Base-by-base conservation (phyloP, 2,797 vertebrate genomes). In the Pangasius sanitwongsei region DNA sequence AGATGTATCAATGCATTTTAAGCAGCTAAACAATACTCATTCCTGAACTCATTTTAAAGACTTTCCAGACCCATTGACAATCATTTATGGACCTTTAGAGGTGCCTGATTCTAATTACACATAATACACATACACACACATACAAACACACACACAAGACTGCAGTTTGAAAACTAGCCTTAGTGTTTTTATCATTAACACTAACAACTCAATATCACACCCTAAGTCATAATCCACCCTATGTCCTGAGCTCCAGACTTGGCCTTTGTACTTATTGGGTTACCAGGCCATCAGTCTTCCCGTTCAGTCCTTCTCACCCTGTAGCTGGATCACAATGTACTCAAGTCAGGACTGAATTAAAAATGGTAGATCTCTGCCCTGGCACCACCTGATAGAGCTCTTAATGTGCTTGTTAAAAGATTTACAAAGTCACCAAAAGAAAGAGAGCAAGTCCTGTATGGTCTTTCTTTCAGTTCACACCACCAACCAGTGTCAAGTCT, bases 191-290 rank as follows among this genome's bases (percentile, higher is more conserved):
- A 2, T 31, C 61, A 77, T 63, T 84, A 84, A 80, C 1, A 15
- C 16, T n/a, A 28, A 57, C n/a, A 83, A 61, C 81, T 74, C 67
- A 59, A 37, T 74, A 50, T 9, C 11, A 72, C 44, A 41, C 37
- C 13, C 11, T 78, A 53, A 78, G 16, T 78, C 15, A 78, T 55
- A 78, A 53, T 31, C 75, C 48, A 55, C 50, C n/a, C 37, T 50
- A 41, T 28, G 59, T 84, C 84, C 75, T 31, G 63, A 87, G 89
- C 37, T 25, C 48, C 70, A 81, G 74, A 61, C 63, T 84, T 69
- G 85, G 87, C 48, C 57, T 85, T 87, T 77, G 74, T 86, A 41
- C 86, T 87, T 90, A 90, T 59, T 85, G 48, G 63, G 81, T 88
- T 90, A 88, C 90, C 15, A 72, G 20, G 59, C 37, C 34, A 41